Base-by-base conservation (phyloP, 2,113 vertebrate genomes). In the Cairina moschata region DNA sequence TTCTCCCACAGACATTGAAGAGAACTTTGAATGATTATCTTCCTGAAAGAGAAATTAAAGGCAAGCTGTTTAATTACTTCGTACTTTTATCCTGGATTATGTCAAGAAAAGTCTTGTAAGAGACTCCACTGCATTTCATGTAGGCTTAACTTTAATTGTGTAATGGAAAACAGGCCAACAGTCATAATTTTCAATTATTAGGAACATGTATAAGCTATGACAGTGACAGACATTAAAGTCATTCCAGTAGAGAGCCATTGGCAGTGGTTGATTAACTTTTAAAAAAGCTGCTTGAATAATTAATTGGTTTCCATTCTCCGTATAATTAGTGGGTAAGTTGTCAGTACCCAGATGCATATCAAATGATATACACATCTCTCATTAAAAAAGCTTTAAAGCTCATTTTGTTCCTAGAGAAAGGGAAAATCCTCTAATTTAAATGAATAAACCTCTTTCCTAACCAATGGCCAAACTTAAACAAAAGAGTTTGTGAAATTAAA, bases 131-230 rank as follows among this genome's bases (percentile, higher is more conserved):
- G 10, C 40, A 55, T 93, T 85, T 80, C 60, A 75, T 31, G n/a
- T 79, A 62, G 26, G 14, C 16, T 29, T 74, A 54, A 79, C 60
- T 90, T 84, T 69, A 76, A 67, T 21, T 63, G 5, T 44, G 17
- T 55, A 86, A 73, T 1, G 13, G 29, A 67, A 66, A 90, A 82
- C 17, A 82, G 13, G 26, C 11, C 26, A 66, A 81, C 20, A 71
- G n/a, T 84, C 28, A 59, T 71, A 82, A 82, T 79, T 88, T 77
- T 83, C 85, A 93, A 72, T 90, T 96, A 88, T 73, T 25, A 69
- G 29, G 20, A 86, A 56, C 11, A 28, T 34, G 13, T 76, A 71
- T 79, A 93, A 95, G 4, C n/a, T 73, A 21, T 82, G 73, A 76
- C 83, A 94, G 55, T 93, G 86, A 86, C 34, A 85, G 73, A 89